Evolutionary conservation across 2,113 vertebrate species (phyloP).

Genomic region (Thunnus thynnus): DNA sequence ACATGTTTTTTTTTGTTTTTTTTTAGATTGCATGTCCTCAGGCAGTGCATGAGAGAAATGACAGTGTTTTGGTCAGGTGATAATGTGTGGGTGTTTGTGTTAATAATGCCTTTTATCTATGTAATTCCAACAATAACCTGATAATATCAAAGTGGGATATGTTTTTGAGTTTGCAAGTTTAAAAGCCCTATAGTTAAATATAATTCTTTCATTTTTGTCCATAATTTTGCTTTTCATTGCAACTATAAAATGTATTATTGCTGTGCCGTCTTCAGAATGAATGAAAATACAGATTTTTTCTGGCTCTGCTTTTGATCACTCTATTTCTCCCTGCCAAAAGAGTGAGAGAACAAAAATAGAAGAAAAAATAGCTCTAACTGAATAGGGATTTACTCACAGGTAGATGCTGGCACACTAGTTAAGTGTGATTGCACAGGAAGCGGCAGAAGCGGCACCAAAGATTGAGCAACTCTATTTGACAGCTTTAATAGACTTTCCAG

Average conservation of each 20-base stretch:
- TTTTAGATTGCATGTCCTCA: background rate
- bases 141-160: too few species aligned
- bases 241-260: background rate
- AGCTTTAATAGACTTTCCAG: slow-evolving; percentile 18
- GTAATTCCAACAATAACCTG: background rate
- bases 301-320: background rate
- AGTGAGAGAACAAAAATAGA: background rate
- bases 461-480: slow-evolving; percentile 8
- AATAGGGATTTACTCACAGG: slow-evolving; percentile 19
- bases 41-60: background rate
- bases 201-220: background rate
- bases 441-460: background rate
- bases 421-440: slow-evolving; percentile 5
- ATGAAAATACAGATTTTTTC: slow-evolving; percentile 1
- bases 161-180: too few species aligned
- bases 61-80: background rate
- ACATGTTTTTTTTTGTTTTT: background rate
- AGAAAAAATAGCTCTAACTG: background rate
- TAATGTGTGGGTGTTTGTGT: background rate
- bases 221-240: background rate
- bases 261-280: background rate
- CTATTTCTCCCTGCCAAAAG: slow-evolving; percentile 1
- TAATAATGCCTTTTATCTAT: background rate
- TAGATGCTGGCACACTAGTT: slow-evolving; percentile 9
- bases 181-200: too few species aligned